Percentiles rank a stretch among this genome's conserved stretches.
These are phyloP conservation scores for Toxotes jaculatrix DNA, from an alignment of 2,113 vertebrate genomes.

Conservation along the genomic window DNA sequence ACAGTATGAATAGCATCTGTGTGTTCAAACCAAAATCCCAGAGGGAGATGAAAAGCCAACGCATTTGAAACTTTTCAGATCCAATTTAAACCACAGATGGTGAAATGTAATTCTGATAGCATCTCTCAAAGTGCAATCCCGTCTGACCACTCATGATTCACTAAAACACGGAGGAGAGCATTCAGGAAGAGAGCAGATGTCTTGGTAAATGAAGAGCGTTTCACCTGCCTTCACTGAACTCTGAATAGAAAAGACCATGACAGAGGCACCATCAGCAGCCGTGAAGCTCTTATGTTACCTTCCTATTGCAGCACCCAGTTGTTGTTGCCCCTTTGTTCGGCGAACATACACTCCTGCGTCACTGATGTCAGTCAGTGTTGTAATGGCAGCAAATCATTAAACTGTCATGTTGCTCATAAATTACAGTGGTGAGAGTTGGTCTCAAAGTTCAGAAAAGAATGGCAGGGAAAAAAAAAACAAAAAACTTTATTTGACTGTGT, in stretches of 20 bases:
- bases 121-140: conserved; percentile 3
- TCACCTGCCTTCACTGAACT: conserved; percentile 16
- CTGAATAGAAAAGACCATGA: neutral
- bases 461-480: conserved; percentile 21
- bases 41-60: neutral
- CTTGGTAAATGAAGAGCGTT: conserved; percentile 22
- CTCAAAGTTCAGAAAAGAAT: conserved; percentile 31
- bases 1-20: neutral
- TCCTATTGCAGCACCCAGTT: conserved; percentile 11
- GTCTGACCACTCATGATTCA: conserved; percentile 9
- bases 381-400: conserved; percentile 47
- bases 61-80: neutral
- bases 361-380: conserved; percentile 19
- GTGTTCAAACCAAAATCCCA: neutral
- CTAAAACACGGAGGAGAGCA: conserved; percentile 28
- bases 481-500: conserved; percentile 50
- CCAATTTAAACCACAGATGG: conserved; percentile 17
- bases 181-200: conserved; percentile 22
- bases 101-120: conserved; percentile 17
- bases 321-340: conserved; percentile 10
- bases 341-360: neutral
- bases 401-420: conserved; percentile 36
- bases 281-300: neutral
- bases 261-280: conserved; percentile 8
- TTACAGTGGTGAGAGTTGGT: conserved; percentile 38